Percentiles rank a stretch among this genome's conserved stretches.
Evolutionary conservation across 2,113 vertebrate species (phyloP).

Genomic region (Delphinapterus leucas): DNA sequence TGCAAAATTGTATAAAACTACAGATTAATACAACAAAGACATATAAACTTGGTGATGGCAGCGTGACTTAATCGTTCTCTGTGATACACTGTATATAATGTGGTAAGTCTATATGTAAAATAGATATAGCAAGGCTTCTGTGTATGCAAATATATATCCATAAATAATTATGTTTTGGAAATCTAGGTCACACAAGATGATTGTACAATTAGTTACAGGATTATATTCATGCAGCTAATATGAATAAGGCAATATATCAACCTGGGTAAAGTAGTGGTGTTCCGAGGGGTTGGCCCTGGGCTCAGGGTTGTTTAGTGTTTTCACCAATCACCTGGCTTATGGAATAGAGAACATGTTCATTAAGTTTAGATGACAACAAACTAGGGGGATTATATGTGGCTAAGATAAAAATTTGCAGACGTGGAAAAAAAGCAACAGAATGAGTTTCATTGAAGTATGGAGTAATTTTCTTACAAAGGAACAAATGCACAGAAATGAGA

Average conservation of each 20-base stretch:
- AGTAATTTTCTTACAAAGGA: slow-evolving; percentile 57
- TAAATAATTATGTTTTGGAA: slow-evolving; percentile 55
- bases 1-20: slow-evolving; percentile 38
- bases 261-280: slow-evolving; percentile 76
- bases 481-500: slow-evolving; percentile 51
- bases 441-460: slow-evolving; percentile 49
- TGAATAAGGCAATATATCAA: slow-evolving; percentile 78
- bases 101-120: neutral
- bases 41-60: slow-evolving; percentile 36
- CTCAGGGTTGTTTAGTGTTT: slow-evolving; percentile 73
- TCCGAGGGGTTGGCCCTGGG: slow-evolving; percentile 74
- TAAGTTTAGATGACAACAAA: slow-evolving; percentile 75
- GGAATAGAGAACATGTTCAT: slow-evolving; percentile 77
- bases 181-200: slow-evolving; percentile 59
- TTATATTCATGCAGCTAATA: slow-evolving; percentile 76
- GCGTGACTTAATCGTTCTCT: slow-evolving; percentile 19
- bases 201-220: slow-evolving; percentile 62
- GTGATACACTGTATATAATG: neutral
- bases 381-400: slow-evolving; percentile 67
- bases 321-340: slow-evolving; percentile 77
- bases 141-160: slow-evolving; percentile 47
- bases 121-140: slow-evolving; percentile 52
- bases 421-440: slow-evolving; percentile 62
- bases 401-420: slow-evolving; percentile 68
- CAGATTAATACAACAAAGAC: neutral